phyloP scores from a whole-genome alignment of 2,888 invertebrate species.

The Choristoneura rosaceana region DNA sequence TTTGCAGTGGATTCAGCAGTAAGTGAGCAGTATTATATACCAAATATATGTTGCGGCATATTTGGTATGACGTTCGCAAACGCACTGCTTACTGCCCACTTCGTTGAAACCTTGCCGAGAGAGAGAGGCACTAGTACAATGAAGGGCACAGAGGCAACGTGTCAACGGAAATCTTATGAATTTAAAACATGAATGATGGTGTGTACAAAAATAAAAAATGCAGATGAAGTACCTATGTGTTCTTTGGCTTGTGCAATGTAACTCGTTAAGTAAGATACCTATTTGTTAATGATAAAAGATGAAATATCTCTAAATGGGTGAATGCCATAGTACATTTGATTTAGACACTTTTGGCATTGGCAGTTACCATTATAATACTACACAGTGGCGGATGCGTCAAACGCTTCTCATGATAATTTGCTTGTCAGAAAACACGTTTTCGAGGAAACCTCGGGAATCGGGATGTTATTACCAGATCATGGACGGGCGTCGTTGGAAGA shows the following conservation, averaged over 20 bases:
- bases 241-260: neutral
- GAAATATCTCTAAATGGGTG: neutral
- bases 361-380: neutral
- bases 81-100: neutral
- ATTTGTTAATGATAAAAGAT: neutral
- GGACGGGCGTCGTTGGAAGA: conserved; percentile 81
- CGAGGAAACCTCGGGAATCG: neutral
- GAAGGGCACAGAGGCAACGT: neutral
- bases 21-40: too few species aligned
- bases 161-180: neutral
- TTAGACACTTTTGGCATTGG: neutral
- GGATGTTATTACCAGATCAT: conserved; percentile 56
- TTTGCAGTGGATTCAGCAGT: too few species aligned
- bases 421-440: neutral
- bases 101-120: neutral
- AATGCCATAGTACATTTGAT: neutral
- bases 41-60: neutral
- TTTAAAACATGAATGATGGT: neutral
- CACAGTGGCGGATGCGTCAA: neutral
- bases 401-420: neutral
- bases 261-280: neutral
- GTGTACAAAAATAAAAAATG: neutral
- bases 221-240: neutral
- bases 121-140: neutral
- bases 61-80: neutral